These are phyloP conservation scores for Hemistola chrysoprasaria DNA, from an alignment of 2,888 invertebrate genomes.

Conservation along the genomic window DNA sequence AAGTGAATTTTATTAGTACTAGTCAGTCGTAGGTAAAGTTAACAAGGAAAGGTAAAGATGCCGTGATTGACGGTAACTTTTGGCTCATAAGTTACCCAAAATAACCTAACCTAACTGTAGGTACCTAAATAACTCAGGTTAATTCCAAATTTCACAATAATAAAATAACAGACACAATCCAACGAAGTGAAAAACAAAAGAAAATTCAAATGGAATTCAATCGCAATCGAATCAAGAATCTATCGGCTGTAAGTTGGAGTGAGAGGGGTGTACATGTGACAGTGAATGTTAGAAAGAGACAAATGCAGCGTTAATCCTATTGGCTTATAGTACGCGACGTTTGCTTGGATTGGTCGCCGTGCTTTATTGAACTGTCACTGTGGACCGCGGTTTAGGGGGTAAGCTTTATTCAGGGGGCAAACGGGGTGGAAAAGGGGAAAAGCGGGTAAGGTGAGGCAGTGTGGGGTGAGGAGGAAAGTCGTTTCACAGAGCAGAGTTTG, in stretches of 20 bases:
- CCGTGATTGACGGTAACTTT: no score
- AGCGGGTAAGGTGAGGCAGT: conserved; percentile 42
- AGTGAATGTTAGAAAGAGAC: conserved; percentile 44
- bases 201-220: conserved; percentile 74
- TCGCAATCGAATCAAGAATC: conserved; percentile 80
- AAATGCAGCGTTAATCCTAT: conserved; percentile 75
- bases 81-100: no score
- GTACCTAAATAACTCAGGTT: not conserved
- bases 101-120: no score
- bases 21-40: no score
- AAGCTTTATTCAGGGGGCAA: conserved; percentile 75
- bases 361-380: conserved; percentile 82
- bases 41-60: no score
- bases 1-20: no score
- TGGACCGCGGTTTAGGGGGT: conserved; percentile 77
- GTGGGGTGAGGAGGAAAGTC: conserved; percentile 50
- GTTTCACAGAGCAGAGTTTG: conserved; percentile 74
- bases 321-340: conserved; percentile 81
- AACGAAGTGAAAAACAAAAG: conserved; percentile 70
- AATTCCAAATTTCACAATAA: not conserved
- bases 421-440: conserved; percentile 48
- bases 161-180: conserved; percentile 38
- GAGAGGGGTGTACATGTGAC: conserved; percentile 41
- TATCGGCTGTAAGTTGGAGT: conserved; percentile 58
- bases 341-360: conserved; percentile 79